Conservation (phyloP, 2,113 vertebrate genomes). For the Otocyon megalotis region DNA sequence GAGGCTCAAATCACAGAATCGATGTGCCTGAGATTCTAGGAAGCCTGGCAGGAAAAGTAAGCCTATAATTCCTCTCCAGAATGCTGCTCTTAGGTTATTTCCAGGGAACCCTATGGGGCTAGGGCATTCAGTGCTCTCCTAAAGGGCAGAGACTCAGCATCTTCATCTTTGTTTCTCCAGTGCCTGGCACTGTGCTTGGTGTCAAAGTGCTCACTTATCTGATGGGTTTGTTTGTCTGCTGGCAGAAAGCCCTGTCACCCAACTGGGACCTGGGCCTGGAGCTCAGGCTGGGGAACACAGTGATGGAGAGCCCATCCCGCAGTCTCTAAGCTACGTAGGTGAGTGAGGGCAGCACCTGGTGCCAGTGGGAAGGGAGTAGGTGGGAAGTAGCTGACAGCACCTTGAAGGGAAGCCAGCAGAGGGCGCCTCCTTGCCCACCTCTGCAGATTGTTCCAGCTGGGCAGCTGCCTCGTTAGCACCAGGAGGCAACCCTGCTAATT, state of each 20-base stretch:
- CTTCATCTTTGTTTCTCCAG: background rate
- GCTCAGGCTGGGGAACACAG: background rate
- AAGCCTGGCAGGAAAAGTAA: background rate
- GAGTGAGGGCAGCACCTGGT: background rate
- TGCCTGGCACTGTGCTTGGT: background rate
- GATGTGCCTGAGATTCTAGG: background rate
- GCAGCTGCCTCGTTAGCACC: slow-evolving; percentile 76
- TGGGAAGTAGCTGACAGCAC: background rate
- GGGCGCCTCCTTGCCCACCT: slow-evolving; percentile 36
- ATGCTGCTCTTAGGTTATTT: background rate
- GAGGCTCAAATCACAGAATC: background rate
- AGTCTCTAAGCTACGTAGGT: background rate
- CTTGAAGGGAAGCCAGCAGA: background rate
- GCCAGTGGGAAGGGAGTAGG: background rate
- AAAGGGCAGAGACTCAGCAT: background rate
- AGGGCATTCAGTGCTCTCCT: background rate
- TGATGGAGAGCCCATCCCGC: background rate
- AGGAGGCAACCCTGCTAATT: slow-evolving; percentile 83
- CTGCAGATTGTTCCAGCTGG: slow-evolving; percentile 52
- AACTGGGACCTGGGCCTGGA: background rate
- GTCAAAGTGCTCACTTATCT: background rate
- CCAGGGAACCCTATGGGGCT: background rate
- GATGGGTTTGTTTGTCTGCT: background rate
- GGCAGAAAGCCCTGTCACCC: background rate
- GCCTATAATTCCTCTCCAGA: background rate